phyloP scores from a whole-genome alignment of 2,113 vertebrate genomes.

The Atlantisia rogersi region DNA sequence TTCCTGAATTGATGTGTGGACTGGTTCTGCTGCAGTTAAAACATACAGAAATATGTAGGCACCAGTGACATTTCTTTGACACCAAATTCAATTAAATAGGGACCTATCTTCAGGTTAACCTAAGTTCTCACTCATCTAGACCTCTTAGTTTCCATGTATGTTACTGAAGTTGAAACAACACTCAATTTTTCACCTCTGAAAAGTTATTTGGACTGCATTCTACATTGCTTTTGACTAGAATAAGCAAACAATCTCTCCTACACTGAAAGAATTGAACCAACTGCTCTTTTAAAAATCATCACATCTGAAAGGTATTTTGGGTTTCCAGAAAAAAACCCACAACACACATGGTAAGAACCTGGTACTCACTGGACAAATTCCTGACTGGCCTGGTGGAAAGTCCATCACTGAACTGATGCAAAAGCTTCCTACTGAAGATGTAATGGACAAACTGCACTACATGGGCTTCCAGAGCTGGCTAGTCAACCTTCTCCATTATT shows the following conservation, averaged over 20 bases:
- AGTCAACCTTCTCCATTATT: neutral
- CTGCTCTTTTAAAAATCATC: neutral
- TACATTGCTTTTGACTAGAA: neutral
- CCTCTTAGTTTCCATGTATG: neutral
- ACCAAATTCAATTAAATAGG: neutral
- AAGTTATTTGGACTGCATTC: neutral
- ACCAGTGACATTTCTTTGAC: neutral
- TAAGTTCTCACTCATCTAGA: neutral
- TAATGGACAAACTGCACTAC: neutral
- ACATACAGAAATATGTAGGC: neutral
- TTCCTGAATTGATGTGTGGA: constrained; percentile 72
- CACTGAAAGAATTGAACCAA: neutral
- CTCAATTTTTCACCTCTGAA: neutral
- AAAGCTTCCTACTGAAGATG: neutral
- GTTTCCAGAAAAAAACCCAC: neutral
- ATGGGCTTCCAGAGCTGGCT: neutral
- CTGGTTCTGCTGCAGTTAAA: constrained; percentile 44
- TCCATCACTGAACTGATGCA: neutral
- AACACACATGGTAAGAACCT: neutral
- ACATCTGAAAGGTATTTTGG: neutral
- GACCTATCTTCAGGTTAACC: neutral
- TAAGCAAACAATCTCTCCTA: neutral
- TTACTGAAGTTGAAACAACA: neutral
- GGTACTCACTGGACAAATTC: neutral
- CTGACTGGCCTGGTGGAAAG: neutral